A percentile compares a stretch with the other conserved stretches of the same genome.
Conservation (phyloP, 2,888 invertebrate genomes). For the Cabera pusaria region DNA sequence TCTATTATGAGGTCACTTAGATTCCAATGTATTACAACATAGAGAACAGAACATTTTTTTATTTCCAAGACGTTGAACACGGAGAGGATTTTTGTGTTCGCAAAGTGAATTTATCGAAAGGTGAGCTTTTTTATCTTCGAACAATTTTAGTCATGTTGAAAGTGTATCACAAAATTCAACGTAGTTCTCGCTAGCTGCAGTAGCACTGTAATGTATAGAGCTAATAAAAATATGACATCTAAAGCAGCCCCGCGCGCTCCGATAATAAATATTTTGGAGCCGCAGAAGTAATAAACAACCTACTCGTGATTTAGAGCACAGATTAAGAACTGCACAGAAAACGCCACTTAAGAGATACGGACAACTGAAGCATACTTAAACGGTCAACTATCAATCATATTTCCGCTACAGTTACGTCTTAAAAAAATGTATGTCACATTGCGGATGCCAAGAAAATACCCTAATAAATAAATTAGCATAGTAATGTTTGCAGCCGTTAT, state of each 20-base stretch:
- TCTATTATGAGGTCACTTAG: constrained; percentile 35
- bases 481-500: constrained; percentile 77
- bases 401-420: constrained; percentile 78
- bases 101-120: not conserved
- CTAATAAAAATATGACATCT: constrained; percentile 4
- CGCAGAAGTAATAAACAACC: constrained; percentile 38
- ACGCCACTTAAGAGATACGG: constrained; percentile 39
- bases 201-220: not conserved
- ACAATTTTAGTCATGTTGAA: no score
- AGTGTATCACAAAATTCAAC: not conserved
- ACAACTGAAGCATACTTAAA: constrained; percentile 61
- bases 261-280: constrained; percentile 38
- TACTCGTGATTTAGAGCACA: constrained; percentile 44
- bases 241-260: constrained; percentile 5
- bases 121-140: no score
- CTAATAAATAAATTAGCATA: constrained; percentile 81
- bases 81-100: not conserved
- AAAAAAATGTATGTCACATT: constrained; percentile 79
- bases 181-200: not conserved
- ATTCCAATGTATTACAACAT: constrained; percentile 28
- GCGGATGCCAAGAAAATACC: constrained; percentile 78
- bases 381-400: constrained; percentile 80
- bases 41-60: constrained; percentile 18
- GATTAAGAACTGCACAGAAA: constrained; percentile 51
- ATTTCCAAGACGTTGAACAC: constrained; percentile 2